Evolutionary conservation across 2,797 vertebrate genomes (phyloP).

Genomic region (Sebastes itinus): DNA sequence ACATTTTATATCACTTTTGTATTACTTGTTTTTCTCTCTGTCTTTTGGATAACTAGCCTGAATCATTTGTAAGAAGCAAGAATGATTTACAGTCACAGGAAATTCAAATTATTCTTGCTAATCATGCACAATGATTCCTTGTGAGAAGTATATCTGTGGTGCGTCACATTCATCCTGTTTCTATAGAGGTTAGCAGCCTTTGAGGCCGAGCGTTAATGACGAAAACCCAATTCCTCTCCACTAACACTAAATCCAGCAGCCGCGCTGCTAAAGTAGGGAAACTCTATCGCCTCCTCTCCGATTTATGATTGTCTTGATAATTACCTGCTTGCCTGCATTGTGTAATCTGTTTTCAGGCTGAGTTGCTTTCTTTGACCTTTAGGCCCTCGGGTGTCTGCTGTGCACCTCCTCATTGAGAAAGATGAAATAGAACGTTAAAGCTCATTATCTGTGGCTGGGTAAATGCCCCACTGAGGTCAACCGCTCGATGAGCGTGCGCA

Average conservation of each 20-base stretch:
- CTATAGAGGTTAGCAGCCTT: slow-evolving; percentile 42
- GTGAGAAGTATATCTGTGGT: not conserved
- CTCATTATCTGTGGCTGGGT: slow-evolving; percentile 74
- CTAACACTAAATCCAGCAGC: slow-evolving; percentile 60
- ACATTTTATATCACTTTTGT: not conserved
- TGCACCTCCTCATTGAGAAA: slow-evolving; percentile 69
- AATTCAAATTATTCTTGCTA: slow-evolving; percentile 8
- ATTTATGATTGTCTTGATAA: slow-evolving; percentile 81
- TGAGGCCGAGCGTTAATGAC: slow-evolving; percentile 43
- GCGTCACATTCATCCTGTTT: slow-evolving; percentile 46
- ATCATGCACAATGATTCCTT: slow-evolving; percentile 4
- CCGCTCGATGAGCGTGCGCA: slow-evolving; percentile 53
- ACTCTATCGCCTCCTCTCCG: slow-evolving; percentile 55
- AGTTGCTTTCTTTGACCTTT: slow-evolving; percentile 74
- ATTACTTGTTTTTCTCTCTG: not conserved
- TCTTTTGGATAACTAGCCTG: not conserved
- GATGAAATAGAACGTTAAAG: slow-evolving; percentile 78
- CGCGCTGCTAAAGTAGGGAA: slow-evolving; percentile 48
- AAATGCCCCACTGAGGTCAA: slow-evolving; percentile 72
- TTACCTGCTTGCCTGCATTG: slow-evolving; percentile 74
- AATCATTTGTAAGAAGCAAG: not conserved
- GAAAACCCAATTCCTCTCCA: slow-evolving; percentile 49
- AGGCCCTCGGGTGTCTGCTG: slow-evolving; percentile 65
- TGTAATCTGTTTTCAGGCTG: slow-evolving; percentile 75
- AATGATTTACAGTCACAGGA: slow-evolving; percentile 5